These are phyloP conservation scores for Cossypha polioptera DNA, from an alignment of 2,797 vertebrate genomes.

Conservation along the genomic window DNA sequence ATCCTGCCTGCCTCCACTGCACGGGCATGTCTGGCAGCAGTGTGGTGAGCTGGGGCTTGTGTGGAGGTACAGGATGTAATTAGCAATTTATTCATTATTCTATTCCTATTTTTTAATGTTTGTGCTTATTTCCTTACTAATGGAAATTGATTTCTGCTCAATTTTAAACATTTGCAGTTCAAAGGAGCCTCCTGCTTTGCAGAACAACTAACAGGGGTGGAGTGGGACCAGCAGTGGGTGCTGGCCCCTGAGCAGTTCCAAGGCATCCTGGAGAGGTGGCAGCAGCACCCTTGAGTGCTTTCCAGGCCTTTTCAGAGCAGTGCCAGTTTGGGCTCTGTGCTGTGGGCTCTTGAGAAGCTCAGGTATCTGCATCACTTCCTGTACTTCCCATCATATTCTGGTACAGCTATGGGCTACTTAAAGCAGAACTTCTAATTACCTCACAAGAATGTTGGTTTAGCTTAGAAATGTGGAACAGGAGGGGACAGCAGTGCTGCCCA, in stretches of 20 bases:
- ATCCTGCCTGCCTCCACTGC: neutral
- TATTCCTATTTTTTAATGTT: neutral
- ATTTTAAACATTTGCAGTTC: neutral
- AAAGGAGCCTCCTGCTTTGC: neutral
- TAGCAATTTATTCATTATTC: neutral
- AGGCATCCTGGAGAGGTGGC: neutral
- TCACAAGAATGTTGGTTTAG: neutral
- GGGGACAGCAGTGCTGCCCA: neutral
- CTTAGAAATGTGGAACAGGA: neutral
- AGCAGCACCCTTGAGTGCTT: neutral
- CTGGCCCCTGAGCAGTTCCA: neutral
- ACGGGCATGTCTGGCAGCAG: neutral
- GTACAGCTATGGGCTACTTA: neutral
- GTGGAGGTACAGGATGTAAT: conserved; percentile 10
- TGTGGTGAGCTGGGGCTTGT: neutral
- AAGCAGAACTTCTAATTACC: neutral
- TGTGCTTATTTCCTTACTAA: conserved; percentile 49
- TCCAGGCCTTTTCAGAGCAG: neutral
- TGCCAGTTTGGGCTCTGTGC: neutral
- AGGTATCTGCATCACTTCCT: neutral
- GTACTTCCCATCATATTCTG: neutral
- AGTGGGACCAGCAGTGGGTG: neutral
- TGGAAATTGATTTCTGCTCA: conserved; percentile 37
- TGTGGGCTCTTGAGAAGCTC: neutral
- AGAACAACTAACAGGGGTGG: neutral